Evolutionary conservation across 2,113 vertebrate species (phyloP), one percentile per base, ranked within the genome.

Genomic region (Barbus barbus): DNA sequence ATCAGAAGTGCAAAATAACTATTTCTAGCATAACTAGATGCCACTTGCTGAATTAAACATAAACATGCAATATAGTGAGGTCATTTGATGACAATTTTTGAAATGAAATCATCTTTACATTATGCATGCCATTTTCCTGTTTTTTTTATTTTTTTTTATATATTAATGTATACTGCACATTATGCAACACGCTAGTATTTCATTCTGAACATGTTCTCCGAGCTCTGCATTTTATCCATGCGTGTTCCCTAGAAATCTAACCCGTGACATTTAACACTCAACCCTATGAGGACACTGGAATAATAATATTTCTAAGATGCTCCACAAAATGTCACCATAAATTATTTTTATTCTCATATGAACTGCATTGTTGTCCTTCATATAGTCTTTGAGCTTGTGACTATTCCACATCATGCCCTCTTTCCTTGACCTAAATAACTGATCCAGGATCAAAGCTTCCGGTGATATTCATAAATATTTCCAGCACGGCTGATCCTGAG

Each of bases 401-500:
- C 44, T 44, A 4, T 48, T 74, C 72, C 38, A 48, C 24, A 9
- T 18, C 44, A 24, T 71, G 11, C 22, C 9, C 13, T 48, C 41
- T 74, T 28, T 74, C 24, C 72, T 74, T 74, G 72, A 74, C n/a
- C 72, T 18, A 14, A 9, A 74, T 44, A 48, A 46, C 72, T 46
- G 38, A 46, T 53, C 73, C 51, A 58, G 75, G 75, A 51, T 78
- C 75, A 58, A 14, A 56, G 48, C 51, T 78, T 28, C 41, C 72
- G 28, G 72, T 7, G 12, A 28, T 44, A 16, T 24, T 56, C 46
- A 78, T 56, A 58, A 77, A 77, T 58, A 58, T 78, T n/a, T 78
- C 51, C 75, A 56, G 20, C 48, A 78, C 18, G 48, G 12, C 75
- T 78, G 75, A 58, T 78, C 31, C 48, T 58, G 75, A 58, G 75